A percentile compares a stretch with the other conserved stretches of the same genome.
phyloP scores from a whole-genome alignment of 1,140 invertebrate genomes.

The Goniozus legneri region DNA sequence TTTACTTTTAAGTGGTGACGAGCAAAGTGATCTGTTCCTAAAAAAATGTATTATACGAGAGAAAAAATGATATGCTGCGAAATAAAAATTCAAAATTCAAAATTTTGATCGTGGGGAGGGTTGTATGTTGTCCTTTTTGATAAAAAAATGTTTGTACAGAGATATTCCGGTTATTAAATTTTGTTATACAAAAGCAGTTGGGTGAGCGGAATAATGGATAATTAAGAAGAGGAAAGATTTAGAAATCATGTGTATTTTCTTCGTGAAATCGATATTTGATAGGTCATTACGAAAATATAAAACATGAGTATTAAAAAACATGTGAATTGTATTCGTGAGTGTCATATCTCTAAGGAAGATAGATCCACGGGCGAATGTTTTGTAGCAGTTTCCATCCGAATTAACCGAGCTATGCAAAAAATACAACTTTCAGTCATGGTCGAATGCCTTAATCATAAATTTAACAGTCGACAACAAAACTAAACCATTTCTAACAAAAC shows the following conservation, averaged over 20 bases:
- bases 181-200: constrained; percentile 41
- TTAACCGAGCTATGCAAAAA: constrained; percentile 23
- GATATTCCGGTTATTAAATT: constrained; percentile 56
- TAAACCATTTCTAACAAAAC: constrained; percentile 2
- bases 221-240: constrained; percentile 26
- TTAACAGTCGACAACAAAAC: not conserved
- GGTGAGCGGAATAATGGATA: constrained; percentile 10
- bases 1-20: constrained; percentile 38
- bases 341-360: constrained; percentile 54
- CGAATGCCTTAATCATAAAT: not conserved
- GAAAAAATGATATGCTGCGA: constrained; percentile 3
- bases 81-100: constrained; percentile 49
- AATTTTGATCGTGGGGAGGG: constrained; percentile 41
- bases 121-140: constrained; percentile 48
- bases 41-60: constrained; percentile 40
- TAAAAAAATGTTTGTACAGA: constrained; percentile 53
- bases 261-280: constrained; percentile 52
- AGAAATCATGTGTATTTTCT: constrained; percentile 54
- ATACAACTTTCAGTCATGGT: constrained; percentile 10
- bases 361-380: constrained; percentile 55
- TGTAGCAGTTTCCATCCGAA: constrained; percentile 49
- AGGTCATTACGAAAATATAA: constrained; percentile 44
- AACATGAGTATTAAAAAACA: constrained; percentile 48
- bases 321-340: constrained; percentile 53
- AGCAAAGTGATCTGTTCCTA: constrained; percentile 49